A percentile compares a stretch with the other conserved stretches of the same genome.
These are phyloP conservation scores for Rosalia funebris DNA, from an alignment of 2,888 invertebrate genomes.

Conservation along the genomic window DNA sequence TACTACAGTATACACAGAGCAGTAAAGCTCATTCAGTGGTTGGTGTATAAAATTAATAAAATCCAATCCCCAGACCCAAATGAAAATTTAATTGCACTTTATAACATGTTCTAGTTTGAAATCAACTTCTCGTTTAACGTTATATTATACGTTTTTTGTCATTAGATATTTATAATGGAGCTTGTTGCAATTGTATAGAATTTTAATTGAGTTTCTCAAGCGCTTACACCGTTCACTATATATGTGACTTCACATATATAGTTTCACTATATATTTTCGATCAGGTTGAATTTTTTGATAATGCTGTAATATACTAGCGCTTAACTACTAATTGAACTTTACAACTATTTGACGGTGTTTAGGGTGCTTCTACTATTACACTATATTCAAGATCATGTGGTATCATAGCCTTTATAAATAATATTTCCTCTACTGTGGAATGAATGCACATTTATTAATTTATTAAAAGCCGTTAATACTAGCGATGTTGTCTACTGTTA, in stretches of 20 bases:
- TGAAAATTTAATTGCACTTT: conserved; percentile 17
- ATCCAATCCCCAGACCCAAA: conserved; percentile 9
- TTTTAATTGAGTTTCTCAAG: conserved; percentile 10
- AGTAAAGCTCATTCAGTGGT: too few relatives aligned
- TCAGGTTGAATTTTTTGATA: not conserved
- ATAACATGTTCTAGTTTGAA: conserved; percentile 16
- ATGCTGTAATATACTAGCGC: not conserved
- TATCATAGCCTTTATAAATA: too few relatives aligned
- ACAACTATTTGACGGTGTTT: not conserved
- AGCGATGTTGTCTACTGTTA: too few relatives aligned
- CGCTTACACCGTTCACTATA: too few relatives aligned
- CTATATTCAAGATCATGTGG: too few relatives aligned
- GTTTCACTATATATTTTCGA: conserved; percentile 1
- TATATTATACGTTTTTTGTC: conserved; percentile 9
- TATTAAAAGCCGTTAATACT: too few relatives aligned
- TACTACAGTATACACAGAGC: too few relatives aligned
- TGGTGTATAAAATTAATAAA: conserved; percentile 10
- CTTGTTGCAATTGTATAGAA: conserved; percentile 6
- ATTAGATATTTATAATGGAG: conserved; percentile 13
- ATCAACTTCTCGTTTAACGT: conserved; percentile 20
- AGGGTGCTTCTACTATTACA: too few relatives aligned
- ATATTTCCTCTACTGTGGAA: too few relatives aligned
- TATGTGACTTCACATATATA: not conserved
- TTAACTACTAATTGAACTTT: not conserved
- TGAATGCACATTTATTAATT: too few relatives aligned